Evolutionary conservation across 2,797 vertebrate species (phyloP).

Genomic region (Crocidura indochinensis): DNA sequence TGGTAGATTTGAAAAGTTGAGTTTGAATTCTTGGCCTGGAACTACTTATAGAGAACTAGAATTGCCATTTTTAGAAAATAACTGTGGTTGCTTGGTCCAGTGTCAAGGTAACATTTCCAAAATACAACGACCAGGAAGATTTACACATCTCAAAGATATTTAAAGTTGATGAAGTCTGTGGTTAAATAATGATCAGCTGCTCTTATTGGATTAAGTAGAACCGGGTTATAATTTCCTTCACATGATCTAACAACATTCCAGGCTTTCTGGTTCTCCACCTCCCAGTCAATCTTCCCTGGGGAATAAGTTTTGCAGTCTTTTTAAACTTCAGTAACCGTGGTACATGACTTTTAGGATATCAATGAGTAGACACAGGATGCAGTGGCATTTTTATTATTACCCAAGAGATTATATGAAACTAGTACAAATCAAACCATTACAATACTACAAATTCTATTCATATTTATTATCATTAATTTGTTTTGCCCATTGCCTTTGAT

Average conservation of each 20-base stretch:
- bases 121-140: slow-evolving; percentile 71
- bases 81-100: slow-evolving; percentile 71
- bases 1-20: slow-evolving; percentile 49
- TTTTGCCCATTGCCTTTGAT: neutral
- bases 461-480: neutral
- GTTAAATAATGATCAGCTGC: slow-evolving; percentile 64
- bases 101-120: slow-evolving; percentile 85
- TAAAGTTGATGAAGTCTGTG: slow-evolving; percentile 67
- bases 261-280: neutral
- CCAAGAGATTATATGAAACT: neutral
- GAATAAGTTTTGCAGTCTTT: neutral
- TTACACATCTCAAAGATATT: slow-evolving; percentile 67
- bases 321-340: neutral
- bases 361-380: neutral
- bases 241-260: neutral
- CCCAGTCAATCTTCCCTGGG: neutral
- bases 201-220: slow-evolving; percentile 68
- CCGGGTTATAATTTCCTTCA: neutral
- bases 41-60: slow-evolving; percentile 44
- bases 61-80: slow-evolving; percentile 80
- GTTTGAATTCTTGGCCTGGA: slow-evolving; percentile 66
- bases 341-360: neutral
- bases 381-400: slow-evolving; percentile 34
- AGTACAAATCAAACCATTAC: neutral
- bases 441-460: neutral